Base-by-base conservation (phyloP, 2,888 invertebrate species). In the Pharmacophagus antenor region DNA sequence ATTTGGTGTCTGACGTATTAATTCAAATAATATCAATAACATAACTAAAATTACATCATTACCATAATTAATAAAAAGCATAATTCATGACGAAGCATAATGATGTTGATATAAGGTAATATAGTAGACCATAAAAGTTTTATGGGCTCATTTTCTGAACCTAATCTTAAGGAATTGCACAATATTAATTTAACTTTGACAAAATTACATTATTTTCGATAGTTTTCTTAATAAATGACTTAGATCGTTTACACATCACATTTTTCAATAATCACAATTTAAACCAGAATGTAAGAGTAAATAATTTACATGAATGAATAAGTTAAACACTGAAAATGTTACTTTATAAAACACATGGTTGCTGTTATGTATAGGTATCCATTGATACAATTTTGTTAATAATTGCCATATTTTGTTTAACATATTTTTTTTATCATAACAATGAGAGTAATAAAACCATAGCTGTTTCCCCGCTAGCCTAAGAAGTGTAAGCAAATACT, bases 401-500 rank as follows among this genome's bases (percentile, higher is more conserved):
- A 46, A 21, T 52, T 52, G 18, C 18, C 7, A 42, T 42, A 42
- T 18, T 18, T 37, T 44, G 18, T 44, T 6, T 18, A 8, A 2
- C 18, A 2, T 44, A 18, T 18, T 18, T 18, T 44, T 44, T 10
- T 44, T 18, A 44, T 44, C 42, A 20, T 8, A 20, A 44, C 37
- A 44, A 18, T 1, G n/a, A 20, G 7, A 44, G 42, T 44, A 18
- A 17, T 3, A 18, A 7, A 18, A 8, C 37, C 7, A 18, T 44
- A 8, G n/a, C 18, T 44, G 18, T 20, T 18, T 44, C 18, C 2
- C n/a, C 18, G 46, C 44, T 41, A 56, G 37, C 6, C n/a, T 56
- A 31, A 42, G 54, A n/a, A n/a, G 56, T 55, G 51, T 54, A 56
- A 57, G 41, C 23, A 41, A 42, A 55, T 55, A 60, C 51, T 42